phyloP scores from a whole-genome alignment of 2,797 vertebrate genomes.

The Dromococcyx pavoninus region DNA sequence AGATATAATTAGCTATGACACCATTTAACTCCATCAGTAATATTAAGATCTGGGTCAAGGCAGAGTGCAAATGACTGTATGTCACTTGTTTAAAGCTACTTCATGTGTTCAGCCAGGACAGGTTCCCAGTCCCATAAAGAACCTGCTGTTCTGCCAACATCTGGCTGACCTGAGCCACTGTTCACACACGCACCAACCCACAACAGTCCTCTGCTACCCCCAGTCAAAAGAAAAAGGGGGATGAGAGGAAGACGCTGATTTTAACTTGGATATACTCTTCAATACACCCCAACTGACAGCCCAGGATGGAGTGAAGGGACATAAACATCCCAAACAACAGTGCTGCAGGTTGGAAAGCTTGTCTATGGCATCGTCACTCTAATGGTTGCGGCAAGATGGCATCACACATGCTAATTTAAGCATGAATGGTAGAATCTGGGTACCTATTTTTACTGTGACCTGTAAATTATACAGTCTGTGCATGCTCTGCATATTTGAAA shows the following conservation, averaged over 20 bases:
- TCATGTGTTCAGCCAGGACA: background rate
- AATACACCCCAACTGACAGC: background rate
- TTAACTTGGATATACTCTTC: background rate
- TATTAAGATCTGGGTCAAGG: conserved; percentile 20
- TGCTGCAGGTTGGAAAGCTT: background rate
- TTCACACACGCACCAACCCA: background rate
- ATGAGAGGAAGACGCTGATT: background rate
- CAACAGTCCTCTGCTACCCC: background rate
- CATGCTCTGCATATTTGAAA: background rate
- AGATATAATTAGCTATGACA: conserved; percentile 9
- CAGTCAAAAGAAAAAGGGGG: background rate
- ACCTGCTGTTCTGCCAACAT: background rate
- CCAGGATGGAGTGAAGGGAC: background rate
- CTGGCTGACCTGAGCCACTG: background rate
- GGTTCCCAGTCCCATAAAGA: background rate
- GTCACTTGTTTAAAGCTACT: background rate
- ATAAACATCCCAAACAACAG: accelerated
- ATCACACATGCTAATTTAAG: background rate
- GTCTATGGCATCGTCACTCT: background rate
- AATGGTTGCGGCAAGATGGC: background rate
- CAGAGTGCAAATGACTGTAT: background rate
- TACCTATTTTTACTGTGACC: background rate
- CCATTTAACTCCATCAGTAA: background rate
- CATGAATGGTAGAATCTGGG: background rate
- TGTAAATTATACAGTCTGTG: background rate